Base-by-base conservation (phyloP, 1,140 invertebrate genomes). In the Drosophila littoralis region DNA sequence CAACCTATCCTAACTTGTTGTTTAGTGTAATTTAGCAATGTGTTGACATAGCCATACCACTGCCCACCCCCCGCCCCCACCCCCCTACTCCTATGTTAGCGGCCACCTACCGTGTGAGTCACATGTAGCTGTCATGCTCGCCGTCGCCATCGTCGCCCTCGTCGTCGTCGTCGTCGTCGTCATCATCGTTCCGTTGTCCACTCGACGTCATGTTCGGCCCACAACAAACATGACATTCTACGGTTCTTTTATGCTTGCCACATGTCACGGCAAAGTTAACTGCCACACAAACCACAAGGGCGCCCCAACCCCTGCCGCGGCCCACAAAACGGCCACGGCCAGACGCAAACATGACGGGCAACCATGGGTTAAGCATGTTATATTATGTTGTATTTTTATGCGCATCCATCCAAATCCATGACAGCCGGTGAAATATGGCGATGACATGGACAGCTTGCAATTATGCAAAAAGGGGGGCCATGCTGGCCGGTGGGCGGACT, bases 191-290 rank as follows among this genome's bases (percentile, higher is more conserved):
- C 32, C 52, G 45, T 60, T 59, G 68, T 57, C 79, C 84, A 88
- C 83, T 89, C 69, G 73, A 83, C 76, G 83, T 88, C 83, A 88
- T 88, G 83, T 88, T 89, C 73, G 80, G 84, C 74, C 84, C 73
- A 77, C 84, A 83, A 80, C 84, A 89, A 88, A 88, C 83, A 89
- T 88, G 79, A 83, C 83, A 83, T 88, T 88, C 86, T 89, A 88
- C 74, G 84, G 83, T 89, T 88, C 84, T 88, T 88, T 88, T 88
- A 88, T 88, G 83, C 83, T 88, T 80, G 84, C 83, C 83, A 88
- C 83, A 88, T 88, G 83, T 83, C 83, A 89, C 68, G 79, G 81
- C 79, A 86, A 81, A 88, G 79, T 83, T 88, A 86, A 86, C 83
- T 88, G 73, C 72, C 84, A 64, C 67, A 86, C 63, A 63, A 71